Conservation (phyloP, 2,113 vertebrate species). For the Dipodomys ordii region DNA sequence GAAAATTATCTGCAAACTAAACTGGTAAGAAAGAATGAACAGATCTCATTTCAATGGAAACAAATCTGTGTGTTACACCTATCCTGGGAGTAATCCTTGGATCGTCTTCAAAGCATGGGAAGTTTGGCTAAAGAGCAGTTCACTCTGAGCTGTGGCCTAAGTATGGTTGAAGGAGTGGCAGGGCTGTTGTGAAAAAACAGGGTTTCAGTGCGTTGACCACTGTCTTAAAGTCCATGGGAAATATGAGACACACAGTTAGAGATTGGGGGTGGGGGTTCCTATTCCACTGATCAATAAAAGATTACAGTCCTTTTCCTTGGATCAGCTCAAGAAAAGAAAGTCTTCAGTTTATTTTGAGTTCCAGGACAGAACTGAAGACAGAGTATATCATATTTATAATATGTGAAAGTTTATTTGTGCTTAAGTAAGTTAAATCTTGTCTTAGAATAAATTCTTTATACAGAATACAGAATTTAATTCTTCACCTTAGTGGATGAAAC, state of each 20-base stretch:
- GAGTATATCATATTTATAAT: not conserved
- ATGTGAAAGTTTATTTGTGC: not conserved
- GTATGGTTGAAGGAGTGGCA: not conserved
- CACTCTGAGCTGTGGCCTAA: not conserved
- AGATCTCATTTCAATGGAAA: conserved; percentile 34
- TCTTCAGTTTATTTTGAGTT: conserved; percentile 36
- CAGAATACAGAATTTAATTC: not conserved
- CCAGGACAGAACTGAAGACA: not conserved
- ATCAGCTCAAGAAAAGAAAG: not conserved
- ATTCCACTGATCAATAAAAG: not conserved
- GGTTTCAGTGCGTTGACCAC: not conserved
- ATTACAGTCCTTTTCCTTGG: not conserved
- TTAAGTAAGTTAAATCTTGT: not conserved
- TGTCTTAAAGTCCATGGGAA: not conserved
- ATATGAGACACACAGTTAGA: not conserved
- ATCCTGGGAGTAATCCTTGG: not conserved
- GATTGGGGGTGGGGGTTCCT: not conserved
- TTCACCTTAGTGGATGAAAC: not conserved
- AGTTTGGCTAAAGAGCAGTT: conserved; percentile 23
- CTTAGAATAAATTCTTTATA: not conserved
- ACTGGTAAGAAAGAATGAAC: not conserved
- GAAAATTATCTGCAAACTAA: conserved; percentile 12
- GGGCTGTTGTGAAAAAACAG: not conserved
- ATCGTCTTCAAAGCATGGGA: conserved; percentile 17
- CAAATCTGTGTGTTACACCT: not conserved